phyloP scores from a whole-genome alignment of 1,140 invertebrate genomes.

The Hirudo medicinalis region DNA sequence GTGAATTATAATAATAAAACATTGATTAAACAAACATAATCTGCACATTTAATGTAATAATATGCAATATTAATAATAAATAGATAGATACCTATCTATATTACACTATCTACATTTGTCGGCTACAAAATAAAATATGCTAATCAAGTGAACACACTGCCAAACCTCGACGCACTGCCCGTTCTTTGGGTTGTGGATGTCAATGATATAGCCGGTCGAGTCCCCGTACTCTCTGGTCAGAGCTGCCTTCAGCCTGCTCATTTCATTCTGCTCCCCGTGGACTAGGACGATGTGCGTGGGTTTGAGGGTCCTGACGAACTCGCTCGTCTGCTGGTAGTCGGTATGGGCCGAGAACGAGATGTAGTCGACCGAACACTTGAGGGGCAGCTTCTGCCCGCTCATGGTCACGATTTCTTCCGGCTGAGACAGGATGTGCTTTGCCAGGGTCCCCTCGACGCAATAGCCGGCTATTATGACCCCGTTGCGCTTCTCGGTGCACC shows the following conservation, averaged over 20 bases:
- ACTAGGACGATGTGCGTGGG: conserved; percentile 92
- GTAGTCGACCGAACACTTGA: conserved; percentile 89
- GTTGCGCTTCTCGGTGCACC: conserved; percentile 95
- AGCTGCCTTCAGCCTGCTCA: conserved; percentile 85
- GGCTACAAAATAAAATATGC: not conserved
- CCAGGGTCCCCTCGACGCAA: conserved; percentile 94
- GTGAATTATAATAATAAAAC: not conserved
- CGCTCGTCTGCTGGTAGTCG: conserved; percentile 95
- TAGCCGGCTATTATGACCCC: conserved; percentile 97
- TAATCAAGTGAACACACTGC: not conserved
- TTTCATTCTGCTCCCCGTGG: conserved; percentile 97
- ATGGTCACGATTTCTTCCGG: conserved; percentile 93
- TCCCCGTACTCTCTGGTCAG: conserved; percentile 86
- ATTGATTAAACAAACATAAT: too few species aligned
- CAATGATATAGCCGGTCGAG: conserved; percentile 68
- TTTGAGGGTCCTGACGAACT: conserved; percentile 84
- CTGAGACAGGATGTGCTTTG: conserved; percentile 91
- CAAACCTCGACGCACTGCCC: conserved; percentile 66
- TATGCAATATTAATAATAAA: too few species aligned
- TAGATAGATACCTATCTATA: not conserved
- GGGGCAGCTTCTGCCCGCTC: conserved; percentile 81
- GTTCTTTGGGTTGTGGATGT: conserved; percentile 89
- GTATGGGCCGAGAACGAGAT: conserved; percentile 99
- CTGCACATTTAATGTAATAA: too few species aligned
- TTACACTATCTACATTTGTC: not conserved